These are phyloP conservation scores for Mizuhopecten yessoensis DNA, from an alignment of 1,140 invertebrate genomes.

Conservation along the genomic window DNA sequence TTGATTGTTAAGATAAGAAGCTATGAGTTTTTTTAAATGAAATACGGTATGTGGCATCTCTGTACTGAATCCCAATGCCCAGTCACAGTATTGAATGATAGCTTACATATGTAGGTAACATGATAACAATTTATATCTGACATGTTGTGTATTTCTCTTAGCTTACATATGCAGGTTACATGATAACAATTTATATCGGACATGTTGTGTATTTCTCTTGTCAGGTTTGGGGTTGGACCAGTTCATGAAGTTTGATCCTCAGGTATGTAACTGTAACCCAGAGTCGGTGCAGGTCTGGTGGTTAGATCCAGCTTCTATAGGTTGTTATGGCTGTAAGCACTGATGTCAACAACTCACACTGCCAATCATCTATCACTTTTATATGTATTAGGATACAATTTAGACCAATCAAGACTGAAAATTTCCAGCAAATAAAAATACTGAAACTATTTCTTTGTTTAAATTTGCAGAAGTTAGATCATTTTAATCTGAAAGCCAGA, in stretches of 20 bases:
- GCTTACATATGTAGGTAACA: too few species aligned
- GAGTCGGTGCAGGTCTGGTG: background rate
- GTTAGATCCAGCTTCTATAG: background rate
- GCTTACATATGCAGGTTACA: too few species aligned
- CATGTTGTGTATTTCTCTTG: slow-evolving; percentile 51
- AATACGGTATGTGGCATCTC: too few species aligned
- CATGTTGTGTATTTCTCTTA: slow-evolving; percentile 47
- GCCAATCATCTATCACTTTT: background rate
- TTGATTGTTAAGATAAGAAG: too few species aligned
- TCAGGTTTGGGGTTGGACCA: slow-evolving; percentile 97
- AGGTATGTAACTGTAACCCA: slow-evolving; percentile 88
- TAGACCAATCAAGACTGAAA: background rate
- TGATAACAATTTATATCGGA: too few species aligned
- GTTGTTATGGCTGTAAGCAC: background rate
- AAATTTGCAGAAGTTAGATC: background rate
- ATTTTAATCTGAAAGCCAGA: background rate
- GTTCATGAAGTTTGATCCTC: slow-evolving; percentile 96
- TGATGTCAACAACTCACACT: background rate
- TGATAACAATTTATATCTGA: too few species aligned
- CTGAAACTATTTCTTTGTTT: background rate
- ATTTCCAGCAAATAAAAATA: background rate
- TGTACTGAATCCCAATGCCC: too few species aligned
- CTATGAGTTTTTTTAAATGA: too few species aligned
- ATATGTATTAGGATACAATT: background rate
- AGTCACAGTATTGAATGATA: too few species aligned